phyloP scores from a whole-genome alignment of 2,888 invertebrate species.

The Matsumyia berberina region DNA sequence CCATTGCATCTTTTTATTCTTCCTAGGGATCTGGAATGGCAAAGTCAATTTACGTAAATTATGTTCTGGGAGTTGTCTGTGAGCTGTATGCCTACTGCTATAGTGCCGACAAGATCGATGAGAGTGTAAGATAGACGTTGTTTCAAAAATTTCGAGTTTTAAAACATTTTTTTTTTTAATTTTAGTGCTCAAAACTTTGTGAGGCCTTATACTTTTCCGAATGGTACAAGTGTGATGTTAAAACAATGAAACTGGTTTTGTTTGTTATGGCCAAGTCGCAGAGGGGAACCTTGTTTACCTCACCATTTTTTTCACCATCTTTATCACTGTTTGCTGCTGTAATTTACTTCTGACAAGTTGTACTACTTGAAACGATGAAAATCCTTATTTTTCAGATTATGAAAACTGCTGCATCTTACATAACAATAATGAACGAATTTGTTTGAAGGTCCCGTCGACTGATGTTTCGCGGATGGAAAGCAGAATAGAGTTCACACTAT shows the following conservation, averaged over 20 bases:
- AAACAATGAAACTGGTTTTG: slow-evolving; percentile 4
- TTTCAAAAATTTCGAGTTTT: not conserved
- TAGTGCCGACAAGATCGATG: too few relatives aligned
- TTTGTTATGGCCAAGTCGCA: slow-evolving; percentile 44
- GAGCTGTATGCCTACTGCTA: too few relatives aligned
- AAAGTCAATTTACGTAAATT: too few relatives aligned
- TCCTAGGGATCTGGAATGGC: too few relatives aligned
- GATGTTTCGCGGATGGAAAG: too few relatives aligned
- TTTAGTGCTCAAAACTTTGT: not conserved
- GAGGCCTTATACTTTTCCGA: slow-evolving; percentile 49
- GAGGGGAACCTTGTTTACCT: slow-evolving; percentile 20
- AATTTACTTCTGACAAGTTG: not conserved
- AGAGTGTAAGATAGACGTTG: too few relatives aligned
- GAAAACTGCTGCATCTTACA: slow-evolving; percentile 49
- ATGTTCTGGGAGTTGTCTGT: too few relatives aligned
- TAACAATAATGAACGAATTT: slow-evolving; percentile 37
- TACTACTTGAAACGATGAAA: not conserved
- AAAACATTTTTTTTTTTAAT: too few relatives aligned
- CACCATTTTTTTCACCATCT: slow-evolving; percentile 57
- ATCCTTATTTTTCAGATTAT: slow-evolving; percentile 39
- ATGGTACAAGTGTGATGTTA: slow-evolving; percentile 46
- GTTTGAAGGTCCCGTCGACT: too few relatives aligned
- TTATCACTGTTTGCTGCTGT: slow-evolving; percentile 36
- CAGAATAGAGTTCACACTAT: too few relatives aligned
- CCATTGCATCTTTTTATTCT: too few relatives aligned